Evolutionary conservation across 2,113 vertebrate genomes (phyloP), one percentile per base, ranked within the genome.

Genomic region (Mobula birostris): DNA sequence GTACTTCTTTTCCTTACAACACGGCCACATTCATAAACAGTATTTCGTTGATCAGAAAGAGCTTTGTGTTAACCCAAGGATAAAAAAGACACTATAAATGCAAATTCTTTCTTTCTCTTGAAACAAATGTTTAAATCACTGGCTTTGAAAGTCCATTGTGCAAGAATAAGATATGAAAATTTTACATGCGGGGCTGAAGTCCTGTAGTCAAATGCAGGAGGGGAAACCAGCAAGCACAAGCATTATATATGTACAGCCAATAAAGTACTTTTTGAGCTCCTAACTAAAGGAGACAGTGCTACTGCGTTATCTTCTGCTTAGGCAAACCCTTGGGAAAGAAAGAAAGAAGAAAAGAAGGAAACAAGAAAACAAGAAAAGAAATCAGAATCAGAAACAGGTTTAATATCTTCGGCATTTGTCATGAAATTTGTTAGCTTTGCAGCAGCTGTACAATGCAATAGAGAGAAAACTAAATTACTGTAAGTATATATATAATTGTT

Each of bases 21-120:
- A 79, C n/a, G 77, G 36, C 79, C 40, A 82, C 4, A 82, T 15
- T 82, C 19, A 36, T 21, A 82, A 82, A 40, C n/a, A 48, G 36
- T 17, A 40, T 17, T 36, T 19, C 19, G 36, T 82, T 48, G 36
- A 19, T 48, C 17, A 19, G 2, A 12, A 82, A 82, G 79, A 19
- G 77, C 77, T 79, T 79, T 82, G 79, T 36, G 79, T 82, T 19
- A 21, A 40, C 79, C 79, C 15, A 48, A 48, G 32, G 79, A 82
- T 48, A 48, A 40, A 36, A 48, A 82, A 82, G 79, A 82, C 79
- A 40, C 79, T 82, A 82, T 82, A 82, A 82, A 82, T 82, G 79
- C 32, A 82, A 82, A 82, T 82, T 82, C 36, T 36, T 15, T 82
- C 79, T 17, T 21, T 82, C 79, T 79, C 77, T 9, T 36, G n/a